Evolutionary conservation across 2,888 invertebrate species (phyloP).

Genomic region (Catocala fraxini): DNA sequence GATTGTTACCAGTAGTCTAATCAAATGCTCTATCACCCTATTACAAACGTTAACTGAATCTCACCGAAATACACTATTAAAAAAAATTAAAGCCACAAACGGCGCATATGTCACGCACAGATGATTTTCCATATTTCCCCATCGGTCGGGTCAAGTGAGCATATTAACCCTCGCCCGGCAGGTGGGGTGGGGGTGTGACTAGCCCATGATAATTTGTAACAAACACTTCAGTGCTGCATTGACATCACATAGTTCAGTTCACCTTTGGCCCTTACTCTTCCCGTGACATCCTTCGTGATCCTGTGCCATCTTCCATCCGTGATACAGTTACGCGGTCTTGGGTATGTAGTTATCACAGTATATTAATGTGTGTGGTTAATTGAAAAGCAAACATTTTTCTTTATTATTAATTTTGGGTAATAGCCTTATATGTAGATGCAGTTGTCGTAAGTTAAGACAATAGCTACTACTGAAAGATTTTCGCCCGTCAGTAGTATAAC

Average conservation of each 20-base stretch:
- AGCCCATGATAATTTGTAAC: constrained; percentile 77
- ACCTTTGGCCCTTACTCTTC: constrained; percentile 70
- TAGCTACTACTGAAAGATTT: too few relatives aligned
- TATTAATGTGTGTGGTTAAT: not conserved
- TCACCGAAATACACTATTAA: constrained; percentile 21
- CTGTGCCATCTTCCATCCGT: constrained; percentile 32
- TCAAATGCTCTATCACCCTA: not conserved
- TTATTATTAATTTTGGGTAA: not conserved
- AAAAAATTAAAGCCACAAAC: constrained; percentile 46
- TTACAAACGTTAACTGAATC: constrained; percentile 7
- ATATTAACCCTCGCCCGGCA: constrained; percentile 76
- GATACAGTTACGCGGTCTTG: constrained; percentile 24
- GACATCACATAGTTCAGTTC: constrained; percentile 76
- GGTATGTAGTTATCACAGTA: not conserved
- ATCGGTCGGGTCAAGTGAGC: constrained; percentile 79
- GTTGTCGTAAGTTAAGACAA: too few relatives aligned
- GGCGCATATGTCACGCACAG: constrained; percentile 70
- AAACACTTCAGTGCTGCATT: constrained; percentile 76
- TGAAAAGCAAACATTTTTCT: not conserved
- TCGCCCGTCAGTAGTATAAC: too few relatives aligned
- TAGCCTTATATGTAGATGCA: too few relatives aligned
- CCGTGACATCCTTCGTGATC: constrained; percentile 60
- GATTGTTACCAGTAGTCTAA: not conserved
- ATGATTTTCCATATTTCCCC: constrained; percentile 70
- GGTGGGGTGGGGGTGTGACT: constrained; percentile 76